Evolutionary conservation across 2,797 vertebrate genomes (phyloP).

Genomic region (Pogoniulus pusillus): DNA sequence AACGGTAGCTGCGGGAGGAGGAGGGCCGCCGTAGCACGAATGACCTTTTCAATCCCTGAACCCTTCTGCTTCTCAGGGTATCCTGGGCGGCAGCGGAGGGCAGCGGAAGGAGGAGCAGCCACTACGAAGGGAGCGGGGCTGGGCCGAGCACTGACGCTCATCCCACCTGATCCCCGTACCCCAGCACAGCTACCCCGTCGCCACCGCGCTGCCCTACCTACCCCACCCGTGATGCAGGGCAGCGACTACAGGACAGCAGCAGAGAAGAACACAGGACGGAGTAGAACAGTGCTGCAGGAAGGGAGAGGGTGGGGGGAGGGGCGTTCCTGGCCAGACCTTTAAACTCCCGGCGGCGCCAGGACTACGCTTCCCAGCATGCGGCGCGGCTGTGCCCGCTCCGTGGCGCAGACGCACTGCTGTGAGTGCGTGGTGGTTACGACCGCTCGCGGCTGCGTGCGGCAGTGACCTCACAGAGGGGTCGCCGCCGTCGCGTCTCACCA

Average conservation of each 20-base stretch:
- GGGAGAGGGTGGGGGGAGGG: fast-evolving
- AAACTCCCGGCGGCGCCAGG: background rate
- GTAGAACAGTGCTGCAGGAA: too few species aligned
- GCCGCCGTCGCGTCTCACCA: fast-evolving
- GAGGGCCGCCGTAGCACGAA: background rate
- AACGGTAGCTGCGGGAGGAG: background rate
- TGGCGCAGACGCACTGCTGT: background rate
- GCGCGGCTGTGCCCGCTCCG: fast-evolving
- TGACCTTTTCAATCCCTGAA: background rate
- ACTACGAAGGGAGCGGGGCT: fast-evolving
- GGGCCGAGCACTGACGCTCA: background rate
- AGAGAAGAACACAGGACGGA: background rate
- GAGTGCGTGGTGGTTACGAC: fast-evolving
- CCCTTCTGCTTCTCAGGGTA: background rate
- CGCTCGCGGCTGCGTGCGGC: background rate
- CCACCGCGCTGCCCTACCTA: slow-evolving; percentile 13
- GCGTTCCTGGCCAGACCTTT: background rate
- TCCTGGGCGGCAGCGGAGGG: background rate
- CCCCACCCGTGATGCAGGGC: slow-evolving; percentile 3
- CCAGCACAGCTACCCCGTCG: background rate
- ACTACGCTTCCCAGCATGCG: slow-evolving; percentile 17
- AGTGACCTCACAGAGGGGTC: background rate
- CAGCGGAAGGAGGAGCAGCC: background rate
- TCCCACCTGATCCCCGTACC: background rate
- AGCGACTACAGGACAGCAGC: background rate